phyloP scores from a whole-genome alignment of 2,888 invertebrate species.

The Noctua comes region DNA sequence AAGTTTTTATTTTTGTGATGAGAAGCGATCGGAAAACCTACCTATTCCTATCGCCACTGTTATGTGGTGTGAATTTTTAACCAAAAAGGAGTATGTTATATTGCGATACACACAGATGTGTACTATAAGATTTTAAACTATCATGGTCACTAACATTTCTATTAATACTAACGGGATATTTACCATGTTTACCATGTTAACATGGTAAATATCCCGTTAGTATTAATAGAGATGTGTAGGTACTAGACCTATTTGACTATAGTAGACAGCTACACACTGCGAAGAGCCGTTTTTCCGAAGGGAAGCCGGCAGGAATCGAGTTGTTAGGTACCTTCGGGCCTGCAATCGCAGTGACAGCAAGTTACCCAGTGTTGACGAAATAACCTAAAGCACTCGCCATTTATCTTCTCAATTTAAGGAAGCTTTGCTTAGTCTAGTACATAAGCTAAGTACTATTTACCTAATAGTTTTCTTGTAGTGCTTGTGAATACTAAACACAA shows the following conservation, averaged over 20 bases:
- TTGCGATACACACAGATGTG: no score
- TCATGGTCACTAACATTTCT: no score
- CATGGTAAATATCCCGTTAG: no score
- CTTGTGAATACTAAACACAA: conserved; percentile 6
- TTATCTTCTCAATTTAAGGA: neutral
- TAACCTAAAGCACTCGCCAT: conserved; percentile 19
- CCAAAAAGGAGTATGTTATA: neutral
- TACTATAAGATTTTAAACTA: no score
- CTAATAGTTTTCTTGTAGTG: neutral
- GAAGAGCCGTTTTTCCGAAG: neutral
- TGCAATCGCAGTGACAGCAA: neutral
- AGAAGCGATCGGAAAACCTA: neutral
- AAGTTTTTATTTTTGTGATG: neutral
- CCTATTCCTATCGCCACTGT: neutral
- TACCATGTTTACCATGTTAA: no score
- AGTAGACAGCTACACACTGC: neutral
- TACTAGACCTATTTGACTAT: neutral
- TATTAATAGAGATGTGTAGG: no score
- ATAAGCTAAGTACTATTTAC: neutral
- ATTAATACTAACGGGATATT: no score
- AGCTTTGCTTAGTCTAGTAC: neutral
- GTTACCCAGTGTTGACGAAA: conserved; percentile 31
- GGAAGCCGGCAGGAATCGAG: neutral
- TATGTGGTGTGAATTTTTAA: neutral
- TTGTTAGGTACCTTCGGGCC: neutral